Conservation (phyloP, 1,140 invertebrate species). For the Nephila pilipes region DNA sequence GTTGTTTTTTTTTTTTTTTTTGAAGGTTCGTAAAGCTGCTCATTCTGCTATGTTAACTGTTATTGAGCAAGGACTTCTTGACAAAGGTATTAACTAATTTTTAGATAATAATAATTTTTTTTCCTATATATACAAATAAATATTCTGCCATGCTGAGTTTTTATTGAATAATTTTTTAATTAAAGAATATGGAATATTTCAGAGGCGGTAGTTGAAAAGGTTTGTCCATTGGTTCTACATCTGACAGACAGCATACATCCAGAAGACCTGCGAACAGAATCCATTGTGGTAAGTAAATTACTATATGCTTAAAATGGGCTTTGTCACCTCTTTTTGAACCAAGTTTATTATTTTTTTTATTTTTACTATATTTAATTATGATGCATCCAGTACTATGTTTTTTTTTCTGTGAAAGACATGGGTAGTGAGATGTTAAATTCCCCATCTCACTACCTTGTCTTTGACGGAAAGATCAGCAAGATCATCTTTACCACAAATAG, state of each 20-base stretch:
- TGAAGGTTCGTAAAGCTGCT: conserved; percentile 81
- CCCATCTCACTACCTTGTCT: conserved; percentile 84
- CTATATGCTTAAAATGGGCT: background rate
- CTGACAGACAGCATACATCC: conserved; percentile 82
- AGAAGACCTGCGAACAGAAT: conserved; percentile 84
- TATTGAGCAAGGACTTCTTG: conserved; percentile 78
- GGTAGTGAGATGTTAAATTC: conserved; percentile 83
- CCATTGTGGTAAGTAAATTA: conserved; percentile 82
- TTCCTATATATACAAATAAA: background rate
- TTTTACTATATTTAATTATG: background rate
- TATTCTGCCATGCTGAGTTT: background rate
- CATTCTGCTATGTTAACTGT: conserved; percentile 81
- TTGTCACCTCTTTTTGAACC: too few relatives aligned
- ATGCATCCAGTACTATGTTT: too few relatives aligned
- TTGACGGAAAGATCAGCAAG: conserved; percentile 80
- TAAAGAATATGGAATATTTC: background rate
- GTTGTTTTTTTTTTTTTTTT: conserved; percentile 42
- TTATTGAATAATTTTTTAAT: background rate
- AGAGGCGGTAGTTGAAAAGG: conserved; percentile 84
- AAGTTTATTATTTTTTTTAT: background rate
- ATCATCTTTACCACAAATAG: background rate
- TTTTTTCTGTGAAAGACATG: conserved; percentile 84
- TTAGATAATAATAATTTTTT: too few relatives aligned
- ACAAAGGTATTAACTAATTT: conserved; percentile 42
- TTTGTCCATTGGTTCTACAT: conserved; percentile 85